Conservation (phyloP, 2,797 vertebrate species). For the Sebastes baramenuke region DNA sequence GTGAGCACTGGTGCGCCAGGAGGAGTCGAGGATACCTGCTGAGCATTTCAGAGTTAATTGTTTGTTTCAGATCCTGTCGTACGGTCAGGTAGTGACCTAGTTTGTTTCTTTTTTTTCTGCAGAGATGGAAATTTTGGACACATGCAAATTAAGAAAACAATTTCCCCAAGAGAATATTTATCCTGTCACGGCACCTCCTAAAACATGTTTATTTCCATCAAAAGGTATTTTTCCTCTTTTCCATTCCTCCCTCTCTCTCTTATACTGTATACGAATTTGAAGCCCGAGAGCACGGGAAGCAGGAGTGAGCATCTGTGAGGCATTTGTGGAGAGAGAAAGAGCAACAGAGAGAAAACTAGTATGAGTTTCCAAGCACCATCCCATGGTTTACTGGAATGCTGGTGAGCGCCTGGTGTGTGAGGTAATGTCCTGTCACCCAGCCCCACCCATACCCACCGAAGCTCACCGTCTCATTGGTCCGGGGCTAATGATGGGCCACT, state of each 20-base stretch:
- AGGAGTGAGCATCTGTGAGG: slow-evolving; percentile 78
- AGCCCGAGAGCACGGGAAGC: slow-evolving; percentile 35
- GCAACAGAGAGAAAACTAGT: slow-evolving; percentile 70
- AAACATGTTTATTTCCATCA: slow-evolving; percentile 60
- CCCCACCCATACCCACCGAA: slow-evolving; percentile 69
- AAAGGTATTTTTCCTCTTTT: slow-evolving; percentile 46
- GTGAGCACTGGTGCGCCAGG: neutral
- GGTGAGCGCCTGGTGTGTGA: slow-evolving; percentile 77
- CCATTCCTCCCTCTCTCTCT: slow-evolving; percentile 13
- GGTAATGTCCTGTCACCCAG: slow-evolving; percentile 80
- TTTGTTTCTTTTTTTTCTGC: neutral
- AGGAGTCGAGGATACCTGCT: neutral
- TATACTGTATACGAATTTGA: slow-evolving; percentile 25
- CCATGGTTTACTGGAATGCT: slow-evolving; percentile 77
- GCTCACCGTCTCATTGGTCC: slow-evolving; percentile 60
- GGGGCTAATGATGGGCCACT: slow-evolving; percentile 55
- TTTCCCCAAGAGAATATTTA: slow-evolving; percentile 42
- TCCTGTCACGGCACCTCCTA: slow-evolving; percentile 45
- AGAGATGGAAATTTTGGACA: slow-evolving; percentile 15
- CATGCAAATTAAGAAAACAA: slow-evolving; percentile 12
- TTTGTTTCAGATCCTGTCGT: slow-evolving; percentile 1
- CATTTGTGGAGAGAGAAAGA: slow-evolving; percentile 76
- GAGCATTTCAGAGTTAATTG: neutral
- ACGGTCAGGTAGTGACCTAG: slow-evolving; percentile 17
- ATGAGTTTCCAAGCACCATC: slow-evolving; percentile 76